phyloP scores from a whole-genome alignment of 2,113 vertebrate species.

The Pachyramphus minor region DNA sequence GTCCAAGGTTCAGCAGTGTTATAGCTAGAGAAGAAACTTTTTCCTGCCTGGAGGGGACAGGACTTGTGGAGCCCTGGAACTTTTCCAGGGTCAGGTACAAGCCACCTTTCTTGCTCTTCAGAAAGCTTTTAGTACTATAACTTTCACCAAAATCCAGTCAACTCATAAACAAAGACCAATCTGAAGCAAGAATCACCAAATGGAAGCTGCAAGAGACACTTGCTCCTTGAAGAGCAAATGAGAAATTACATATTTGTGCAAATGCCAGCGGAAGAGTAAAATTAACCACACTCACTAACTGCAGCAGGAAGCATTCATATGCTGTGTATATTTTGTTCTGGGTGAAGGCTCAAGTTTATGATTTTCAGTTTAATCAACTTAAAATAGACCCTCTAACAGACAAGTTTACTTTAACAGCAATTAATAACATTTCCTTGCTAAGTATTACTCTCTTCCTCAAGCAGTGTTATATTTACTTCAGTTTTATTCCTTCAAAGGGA shows the following conservation, averaged over 20 bases:
- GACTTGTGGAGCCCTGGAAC: not conserved
- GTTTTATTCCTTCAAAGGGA: not conserved
- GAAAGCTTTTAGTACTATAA: not conserved
- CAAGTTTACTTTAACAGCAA: not conserved
- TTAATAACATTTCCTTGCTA: not conserved
- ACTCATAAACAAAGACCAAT: not conserved
- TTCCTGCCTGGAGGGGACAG: not conserved
- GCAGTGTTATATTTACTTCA: not conserved
- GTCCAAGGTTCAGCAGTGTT: not conserved
- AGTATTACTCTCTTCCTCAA: not conserved
- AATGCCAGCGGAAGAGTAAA: not conserved
- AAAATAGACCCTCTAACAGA: not conserved
- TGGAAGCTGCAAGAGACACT: rapidly evolving
- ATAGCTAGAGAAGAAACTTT: not conserved
- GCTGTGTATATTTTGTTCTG: not conserved
- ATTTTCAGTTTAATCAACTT: constrained; percentile 20
- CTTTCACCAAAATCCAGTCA: not conserved
- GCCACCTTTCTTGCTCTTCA: not conserved
- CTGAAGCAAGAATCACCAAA: not conserved
- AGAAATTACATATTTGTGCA: not conserved
- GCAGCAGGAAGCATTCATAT: not conserved
- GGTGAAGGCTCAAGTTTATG: not conserved
- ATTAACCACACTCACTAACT: not conserved
- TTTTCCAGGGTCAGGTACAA: not conserved
- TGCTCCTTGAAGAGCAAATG: not conserved